Conservation (phyloP, 2,113 vertebrate genomes). For the Lepisosteus osseus region DNA sequence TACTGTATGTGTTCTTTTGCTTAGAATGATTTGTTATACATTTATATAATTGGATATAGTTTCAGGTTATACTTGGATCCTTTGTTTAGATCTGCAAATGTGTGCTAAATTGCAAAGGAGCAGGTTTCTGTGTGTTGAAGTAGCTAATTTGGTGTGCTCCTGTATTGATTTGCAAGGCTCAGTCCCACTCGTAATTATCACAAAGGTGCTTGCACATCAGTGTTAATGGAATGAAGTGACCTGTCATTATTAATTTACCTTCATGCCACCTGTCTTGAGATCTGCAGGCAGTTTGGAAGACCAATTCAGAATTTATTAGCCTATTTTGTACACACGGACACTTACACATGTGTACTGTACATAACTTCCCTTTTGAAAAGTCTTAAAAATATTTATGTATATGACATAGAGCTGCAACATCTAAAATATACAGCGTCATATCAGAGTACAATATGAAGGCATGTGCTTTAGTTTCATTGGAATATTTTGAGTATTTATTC, state of each 20-base stretch:
- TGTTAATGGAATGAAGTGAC: slow-evolving; percentile 17
- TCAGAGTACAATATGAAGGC: no score
- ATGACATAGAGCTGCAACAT: no score
- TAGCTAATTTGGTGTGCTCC: neutral
- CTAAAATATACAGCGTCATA: no score
- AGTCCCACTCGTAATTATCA: slow-evolving; percentile 9
- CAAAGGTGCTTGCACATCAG: neutral
- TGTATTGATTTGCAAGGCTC: neutral
- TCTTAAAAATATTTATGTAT: no score
- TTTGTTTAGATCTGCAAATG: neutral
- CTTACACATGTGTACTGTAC: no score
- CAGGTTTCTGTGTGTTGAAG: neutral
- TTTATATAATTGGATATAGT: no score
- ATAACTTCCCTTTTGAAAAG: no score
- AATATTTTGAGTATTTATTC: no score
- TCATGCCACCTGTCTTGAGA: neutral
- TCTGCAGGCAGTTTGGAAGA: neutral
- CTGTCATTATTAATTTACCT: slow-evolving; percentile 13
- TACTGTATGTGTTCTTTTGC: no score
- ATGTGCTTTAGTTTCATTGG: no score
- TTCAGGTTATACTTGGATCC: no score
- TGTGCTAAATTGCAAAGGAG: neutral
- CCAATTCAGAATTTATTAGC: slow-evolving; percentile 2
- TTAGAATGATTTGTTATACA: no score
- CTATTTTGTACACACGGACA: neutral